These are phyloP conservation scores for Butorides virescens DNA, from an alignment of 2,113 vertebrate species.

Conservation along the genomic window DNA sequence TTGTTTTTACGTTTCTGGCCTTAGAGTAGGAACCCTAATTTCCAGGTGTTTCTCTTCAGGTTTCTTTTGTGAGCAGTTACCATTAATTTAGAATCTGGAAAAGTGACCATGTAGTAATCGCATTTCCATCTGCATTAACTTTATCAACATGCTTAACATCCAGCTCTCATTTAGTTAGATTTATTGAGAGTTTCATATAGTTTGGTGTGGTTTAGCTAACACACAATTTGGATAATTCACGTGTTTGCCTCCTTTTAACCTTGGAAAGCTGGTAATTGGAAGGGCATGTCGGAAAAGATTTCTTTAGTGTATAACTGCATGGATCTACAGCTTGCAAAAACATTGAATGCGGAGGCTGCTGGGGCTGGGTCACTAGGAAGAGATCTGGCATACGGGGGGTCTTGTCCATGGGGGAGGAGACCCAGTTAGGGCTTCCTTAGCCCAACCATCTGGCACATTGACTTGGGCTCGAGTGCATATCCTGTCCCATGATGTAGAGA, in stretches of 20 bases:
- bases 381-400: not conserved
- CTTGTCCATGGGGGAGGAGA: not conserved
- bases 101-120: not conserved
- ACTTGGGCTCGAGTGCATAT: fast-evolving
- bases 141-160: not conserved
- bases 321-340: not conserved
- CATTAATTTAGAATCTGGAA: not conserved
- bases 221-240: not conserved
- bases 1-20: not conserved
- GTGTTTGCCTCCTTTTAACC: not conserved
- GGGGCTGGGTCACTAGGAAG: not conserved
- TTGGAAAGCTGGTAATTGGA: not conserved
- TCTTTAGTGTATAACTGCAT: not conserved
- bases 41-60: not conserved
- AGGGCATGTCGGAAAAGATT: not conserved
- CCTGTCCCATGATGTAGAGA: not conserved
- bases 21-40: not conserved
- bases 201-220: not conserved
- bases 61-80: not conserved
- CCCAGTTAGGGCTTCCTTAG: not conserved
- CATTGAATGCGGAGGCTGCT: not conserved
- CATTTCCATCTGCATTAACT: not conserved
- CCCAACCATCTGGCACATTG: fast-evolving
- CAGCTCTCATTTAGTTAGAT: not conserved
- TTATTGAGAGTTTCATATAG: not conserved